These are phyloP conservation scores for Ganaspis sp. DNA, from an alignment of 1,140 invertebrate species.

Conservation along the genomic window DNA sequence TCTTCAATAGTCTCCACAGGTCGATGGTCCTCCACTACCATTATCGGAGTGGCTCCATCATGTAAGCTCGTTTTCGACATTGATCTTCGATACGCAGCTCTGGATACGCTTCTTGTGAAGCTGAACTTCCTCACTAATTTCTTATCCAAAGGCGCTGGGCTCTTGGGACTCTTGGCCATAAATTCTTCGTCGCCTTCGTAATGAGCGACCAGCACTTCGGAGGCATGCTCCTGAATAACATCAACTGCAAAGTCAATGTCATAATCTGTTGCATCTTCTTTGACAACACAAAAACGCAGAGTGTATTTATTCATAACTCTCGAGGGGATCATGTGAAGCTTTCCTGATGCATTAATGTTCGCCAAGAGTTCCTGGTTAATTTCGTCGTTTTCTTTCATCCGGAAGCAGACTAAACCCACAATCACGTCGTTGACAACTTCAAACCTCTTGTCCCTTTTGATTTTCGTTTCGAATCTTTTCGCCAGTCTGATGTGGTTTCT, in stretches of 20 bases:
- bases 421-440: conserved; percentile 90
- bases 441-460: conserved; percentile 86
- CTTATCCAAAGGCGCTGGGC: conserved; percentile 77
- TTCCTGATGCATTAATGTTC: conserved; percentile 91
- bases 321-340: conserved; percentile 93
- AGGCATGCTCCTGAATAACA: conserved; percentile 83
- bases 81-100: conserved; percentile 79
- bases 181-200: conserved; percentile 64
- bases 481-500: conserved; percentile 92
- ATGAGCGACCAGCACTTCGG: conserved; percentile 78
- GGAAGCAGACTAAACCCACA: conserved; percentile 84
- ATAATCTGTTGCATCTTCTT: conserved; percentile 85
- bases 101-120: conserved; percentile 82
- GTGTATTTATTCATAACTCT: conserved; percentile 86
- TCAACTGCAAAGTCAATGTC: conserved; percentile 88
- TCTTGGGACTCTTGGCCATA: conserved; percentile 72
- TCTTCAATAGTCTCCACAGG: conserved; percentile 70
- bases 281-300: conserved; percentile 90
- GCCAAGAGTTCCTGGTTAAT: conserved; percentile 89
- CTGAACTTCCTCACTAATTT: conserved; percentile 80
- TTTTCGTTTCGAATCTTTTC: conserved; percentile 87
- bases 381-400: conserved; percentile 82
- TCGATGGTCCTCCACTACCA: conserved; percentile 77
- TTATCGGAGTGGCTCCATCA: conserved; percentile 82
- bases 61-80: conserved; percentile 79